Evolutionary conservation across 2,113 vertebrate genomes (phyloP).

Genomic region (Cynopterus brachyotis): DNA sequence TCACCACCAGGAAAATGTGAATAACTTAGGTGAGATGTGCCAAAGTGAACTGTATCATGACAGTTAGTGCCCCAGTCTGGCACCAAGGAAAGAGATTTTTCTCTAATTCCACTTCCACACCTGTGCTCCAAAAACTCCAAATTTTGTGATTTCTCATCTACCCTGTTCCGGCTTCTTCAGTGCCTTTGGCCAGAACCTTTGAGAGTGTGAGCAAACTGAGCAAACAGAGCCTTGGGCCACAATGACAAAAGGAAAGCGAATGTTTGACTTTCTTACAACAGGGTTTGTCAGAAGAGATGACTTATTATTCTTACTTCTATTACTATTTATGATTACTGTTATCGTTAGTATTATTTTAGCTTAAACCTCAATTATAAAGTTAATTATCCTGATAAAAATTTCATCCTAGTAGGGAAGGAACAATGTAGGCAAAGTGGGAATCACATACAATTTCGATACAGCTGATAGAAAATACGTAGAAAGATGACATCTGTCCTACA

Average conservation of each 20-base stretch:
- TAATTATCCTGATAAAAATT: neutral
- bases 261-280: neutral
- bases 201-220: accelerated
- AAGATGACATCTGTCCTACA: neutral
- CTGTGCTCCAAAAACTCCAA: neutral
- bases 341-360: neutral
- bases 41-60: accelerated
- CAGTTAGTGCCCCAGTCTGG: accelerated
- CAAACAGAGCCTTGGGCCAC: neutral
- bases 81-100: accelerated
- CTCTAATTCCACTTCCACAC: accelerated
- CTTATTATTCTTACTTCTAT: neutral
- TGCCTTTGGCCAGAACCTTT: neutral
- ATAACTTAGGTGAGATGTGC: accelerated
- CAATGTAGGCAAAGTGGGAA: too few species aligned
- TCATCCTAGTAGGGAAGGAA: neutral
- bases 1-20: neutral
- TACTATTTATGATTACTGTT: neutral
- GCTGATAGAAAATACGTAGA: neutral
- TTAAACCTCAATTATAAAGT: neutral
- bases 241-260: accelerated
- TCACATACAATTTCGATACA: neutral
- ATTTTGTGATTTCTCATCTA: accelerated
- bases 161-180: accelerated
- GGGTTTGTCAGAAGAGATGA: accelerated